Conservation (phyloP, 2,888 invertebrate genomes). For the Thecophora atra region DNA sequence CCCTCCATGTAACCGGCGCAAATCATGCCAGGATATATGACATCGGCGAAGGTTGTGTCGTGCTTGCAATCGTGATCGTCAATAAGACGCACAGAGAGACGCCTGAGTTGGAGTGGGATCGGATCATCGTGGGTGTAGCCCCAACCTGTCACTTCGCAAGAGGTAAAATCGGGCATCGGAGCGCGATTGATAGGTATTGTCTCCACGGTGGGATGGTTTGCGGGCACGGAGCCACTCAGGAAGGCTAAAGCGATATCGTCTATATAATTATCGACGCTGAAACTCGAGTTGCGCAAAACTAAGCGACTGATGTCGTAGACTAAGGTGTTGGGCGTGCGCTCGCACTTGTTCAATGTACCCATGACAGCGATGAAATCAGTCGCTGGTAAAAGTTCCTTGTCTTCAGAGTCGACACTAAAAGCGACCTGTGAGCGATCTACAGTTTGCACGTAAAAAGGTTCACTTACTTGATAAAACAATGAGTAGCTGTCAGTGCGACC, state of each 20-base stretch:
- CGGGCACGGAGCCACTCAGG: conserved; percentile 45
- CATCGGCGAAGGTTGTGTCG: conserved; percentile 40
- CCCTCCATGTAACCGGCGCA: conserved; percentile 53
- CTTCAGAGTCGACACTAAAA: conserved; percentile 27
- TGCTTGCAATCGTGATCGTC: conserved; percentile 54
- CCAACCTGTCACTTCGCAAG: conserved; percentile 51
- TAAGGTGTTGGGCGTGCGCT: conserved; percentile 39
- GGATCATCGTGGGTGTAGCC: conserved; percentile 49
- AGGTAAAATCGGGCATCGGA: conserved; percentile 37
- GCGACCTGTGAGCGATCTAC: too few species aligned
- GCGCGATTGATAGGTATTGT: conserved; percentile 45
- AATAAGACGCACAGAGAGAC: conserved; percentile 55
- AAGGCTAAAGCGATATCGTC: conserved; percentile 50
- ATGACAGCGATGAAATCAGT: conserved; percentile 46
- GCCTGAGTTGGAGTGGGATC: conserved; percentile 51
- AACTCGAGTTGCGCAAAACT: conserved; percentile 36
- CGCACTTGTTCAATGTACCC: conserved; percentile 48
- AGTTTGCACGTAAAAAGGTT: too few species aligned
- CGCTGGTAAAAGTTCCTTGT: conserved; percentile 39
- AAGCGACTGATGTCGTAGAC: conserved; percentile 44
- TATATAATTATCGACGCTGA: conserved; percentile 42
- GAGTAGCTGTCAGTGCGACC: conserved; percentile 49
- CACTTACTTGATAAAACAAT: conserved; percentile 51
- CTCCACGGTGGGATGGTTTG: conserved; percentile 38
- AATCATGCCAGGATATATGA: conserved; percentile 49